Evolutionary conservation across 1,140 invertebrate genomes (phyloP), one percentile per base, ranked within the genome.

Genomic region (Lepeophtheirus salmonis): DNA sequence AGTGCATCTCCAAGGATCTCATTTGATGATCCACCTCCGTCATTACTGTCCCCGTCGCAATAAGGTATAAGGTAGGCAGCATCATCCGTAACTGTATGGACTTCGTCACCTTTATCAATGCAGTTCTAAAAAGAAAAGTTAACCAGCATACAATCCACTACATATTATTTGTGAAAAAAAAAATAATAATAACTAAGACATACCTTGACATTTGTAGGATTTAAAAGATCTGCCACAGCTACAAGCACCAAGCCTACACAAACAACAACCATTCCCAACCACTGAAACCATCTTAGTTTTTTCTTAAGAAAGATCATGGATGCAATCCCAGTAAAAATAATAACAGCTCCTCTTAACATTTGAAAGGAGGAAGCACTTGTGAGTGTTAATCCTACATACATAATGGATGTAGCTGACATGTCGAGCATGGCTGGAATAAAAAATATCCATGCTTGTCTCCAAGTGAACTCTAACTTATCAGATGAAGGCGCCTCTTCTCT

Each of bases 301-400:
- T 68, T 63, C 2, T 67, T 64, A 0, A 78, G 66, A 63, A 77
- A 77, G 1, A 73, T 72, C 4, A 77, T 74, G 1, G 77, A 78
- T 6, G 75, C 57, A 23, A 74, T 64, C 0, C 73, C 73, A 22
- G 76, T 77, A 66, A 77, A 77, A 10, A 78, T 73, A 55, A 78
- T 77, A 1, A 77, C 71, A 61, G 77, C 68, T 50, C 76, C 75
- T 76, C 59, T 51, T 65, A 65, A 4, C 41, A 56, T 56, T 21
- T n/a, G 16, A 20, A 22, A 62, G 73, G 78, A 62, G 71, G 74
- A 4, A 72, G 74, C 3, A 74, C 73, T 64, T 3, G 76, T 78
- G 50, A 78, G 62, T 65, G 70, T 77, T 3, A 78, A 66, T 13
- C 88, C 90, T 53, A 95, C 78, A 64, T 94, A 90, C 83, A 91